Conservation (phyloP, 2,888 invertebrate species). For the Allacma fusca region DNA sequence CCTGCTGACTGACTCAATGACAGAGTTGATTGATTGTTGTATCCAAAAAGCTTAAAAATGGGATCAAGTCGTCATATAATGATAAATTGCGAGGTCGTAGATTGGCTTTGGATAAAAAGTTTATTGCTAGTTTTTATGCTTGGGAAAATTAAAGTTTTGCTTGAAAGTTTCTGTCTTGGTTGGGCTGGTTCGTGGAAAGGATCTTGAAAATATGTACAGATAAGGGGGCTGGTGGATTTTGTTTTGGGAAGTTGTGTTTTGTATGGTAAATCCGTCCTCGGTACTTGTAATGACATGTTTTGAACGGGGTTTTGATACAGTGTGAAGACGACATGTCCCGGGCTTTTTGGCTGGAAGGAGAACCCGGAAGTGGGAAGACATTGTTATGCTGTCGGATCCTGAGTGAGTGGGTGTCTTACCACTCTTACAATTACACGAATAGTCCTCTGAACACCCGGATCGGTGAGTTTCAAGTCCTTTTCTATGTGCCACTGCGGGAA, state of each 20-base stretch:
- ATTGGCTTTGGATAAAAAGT: too few relatives aligned
- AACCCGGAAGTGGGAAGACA: constrained; percentile 68
- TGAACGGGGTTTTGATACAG: constrained; percentile 51
- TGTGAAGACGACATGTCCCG: constrained; percentile 66
- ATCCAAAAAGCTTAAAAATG: too few relatives aligned
- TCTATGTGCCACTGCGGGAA: constrained; percentile 68
- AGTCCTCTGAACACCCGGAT: constrained; percentile 56
- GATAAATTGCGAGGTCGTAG: too few relatives aligned
- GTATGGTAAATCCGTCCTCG: not conserved
- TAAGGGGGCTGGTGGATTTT: too few relatives aligned
- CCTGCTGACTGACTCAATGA: too few relatives aligned
- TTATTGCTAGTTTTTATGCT: too few relatives aligned
- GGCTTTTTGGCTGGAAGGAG: constrained; percentile 68
- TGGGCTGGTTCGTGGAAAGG: too few relatives aligned
- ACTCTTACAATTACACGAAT: constrained; percentile 58
- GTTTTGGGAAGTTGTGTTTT: not conserved
- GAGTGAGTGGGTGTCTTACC: constrained; percentile 69
- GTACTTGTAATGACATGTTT: not conserved
- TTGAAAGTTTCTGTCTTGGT: too few relatives aligned
- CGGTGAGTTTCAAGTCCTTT: constrained; percentile 61
- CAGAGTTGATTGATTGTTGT: too few relatives aligned
- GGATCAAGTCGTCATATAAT: too few relatives aligned
- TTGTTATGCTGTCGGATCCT: constrained; percentile 68
- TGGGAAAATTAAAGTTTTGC: too few relatives aligned
- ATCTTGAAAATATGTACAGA: too few relatives aligned